A percentile compares a stretch with the other conserved stretches of the same genome.
These are phyloP conservation scores for Chrysaora quinquecirrha DNA, from an alignment of 30 jellyfish, hydroid and myxozoan genomes.

Conservation along the genomic window DNA sequence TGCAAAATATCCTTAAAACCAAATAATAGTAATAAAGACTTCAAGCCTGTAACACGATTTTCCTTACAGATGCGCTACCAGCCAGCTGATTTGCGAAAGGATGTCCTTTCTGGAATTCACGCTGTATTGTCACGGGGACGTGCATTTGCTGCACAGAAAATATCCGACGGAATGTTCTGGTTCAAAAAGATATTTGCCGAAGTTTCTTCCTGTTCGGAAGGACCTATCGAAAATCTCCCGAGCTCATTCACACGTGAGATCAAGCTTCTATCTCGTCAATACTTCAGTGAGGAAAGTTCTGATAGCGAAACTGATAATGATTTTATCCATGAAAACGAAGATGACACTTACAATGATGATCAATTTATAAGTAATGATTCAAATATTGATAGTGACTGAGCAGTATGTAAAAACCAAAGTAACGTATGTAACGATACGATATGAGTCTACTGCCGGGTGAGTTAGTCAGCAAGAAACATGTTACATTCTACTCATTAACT, in stretches of 20 bases:
- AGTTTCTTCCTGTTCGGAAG: not conserved
- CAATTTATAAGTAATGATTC: not conserved
- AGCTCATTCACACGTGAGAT: not conserved
- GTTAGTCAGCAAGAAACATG: no score
- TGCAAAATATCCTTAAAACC: not conserved
- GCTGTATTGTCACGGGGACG: conserved; percentile 3
- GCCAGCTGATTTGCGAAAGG: conserved; percentile 2
- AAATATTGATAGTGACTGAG: not conserved
- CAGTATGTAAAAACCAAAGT: no score
- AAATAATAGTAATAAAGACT: not conserved
- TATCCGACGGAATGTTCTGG: not conserved
- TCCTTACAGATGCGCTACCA: conserved; percentile 1
- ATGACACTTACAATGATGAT: not conserved
- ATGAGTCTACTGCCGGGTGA: no score
- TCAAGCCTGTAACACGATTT: not conserved
- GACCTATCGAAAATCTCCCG: not conserved
- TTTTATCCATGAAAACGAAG: not conserved
- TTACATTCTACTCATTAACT: no score
- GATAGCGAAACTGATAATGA: not conserved
- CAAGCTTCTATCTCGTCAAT: not conserved
- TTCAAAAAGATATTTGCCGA: not conserved
- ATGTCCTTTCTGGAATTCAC: not conserved
- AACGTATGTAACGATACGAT: no score
- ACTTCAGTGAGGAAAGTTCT: not conserved
- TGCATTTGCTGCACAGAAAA: not conserved